Conservation (phyloP, 2,797 vertebrate species). For the Parauchenoglanis punctatus region DNA sequence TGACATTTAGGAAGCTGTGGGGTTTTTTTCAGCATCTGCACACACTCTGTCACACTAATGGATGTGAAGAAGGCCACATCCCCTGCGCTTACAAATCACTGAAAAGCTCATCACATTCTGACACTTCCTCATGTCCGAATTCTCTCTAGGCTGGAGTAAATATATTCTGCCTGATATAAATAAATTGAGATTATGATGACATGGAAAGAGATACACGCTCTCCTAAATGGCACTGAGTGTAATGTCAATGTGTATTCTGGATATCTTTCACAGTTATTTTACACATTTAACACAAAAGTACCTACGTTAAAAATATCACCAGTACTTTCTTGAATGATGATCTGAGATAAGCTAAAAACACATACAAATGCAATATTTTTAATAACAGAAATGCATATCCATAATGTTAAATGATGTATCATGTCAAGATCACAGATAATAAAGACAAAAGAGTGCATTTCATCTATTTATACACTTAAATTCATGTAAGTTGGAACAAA, state of each 20-base stretch:
- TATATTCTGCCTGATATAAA: constrained; percentile 55
- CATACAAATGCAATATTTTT: not conserved
- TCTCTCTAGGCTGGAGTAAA: constrained; percentile 53
- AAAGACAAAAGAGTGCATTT: not conserved
- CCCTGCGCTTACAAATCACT: constrained; percentile 58
- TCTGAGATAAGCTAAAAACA: not conserved
- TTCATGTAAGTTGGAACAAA: constrained; percentile 45
- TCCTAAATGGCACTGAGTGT: not conserved
- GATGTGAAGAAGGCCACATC: constrained; percentile 58
- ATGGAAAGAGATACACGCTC: constrained; percentile 28
- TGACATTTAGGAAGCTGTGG: constrained; percentile 51
- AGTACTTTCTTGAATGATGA: not conserved
- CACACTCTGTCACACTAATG: constrained; percentile 52
- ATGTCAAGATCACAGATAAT: not conserved
- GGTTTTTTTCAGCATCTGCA: constrained; percentile 46
- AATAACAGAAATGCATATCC: not conserved
- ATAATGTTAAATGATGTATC: not conserved
- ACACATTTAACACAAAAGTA: not conserved
- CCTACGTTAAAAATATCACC: not conserved
- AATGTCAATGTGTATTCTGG: not conserved
- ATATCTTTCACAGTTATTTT: not conserved
- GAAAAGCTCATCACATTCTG: constrained; percentile 55
- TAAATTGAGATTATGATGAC: constrained; percentile 35
- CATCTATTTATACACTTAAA: not conserved
- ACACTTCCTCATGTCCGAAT: constrained; percentile 55